Evolutionary conservation across 2,888 invertebrate species (phyloP), one percentile per base, ranked within the genome.

Genomic region (Caenorhabditis angaria): DNA sequence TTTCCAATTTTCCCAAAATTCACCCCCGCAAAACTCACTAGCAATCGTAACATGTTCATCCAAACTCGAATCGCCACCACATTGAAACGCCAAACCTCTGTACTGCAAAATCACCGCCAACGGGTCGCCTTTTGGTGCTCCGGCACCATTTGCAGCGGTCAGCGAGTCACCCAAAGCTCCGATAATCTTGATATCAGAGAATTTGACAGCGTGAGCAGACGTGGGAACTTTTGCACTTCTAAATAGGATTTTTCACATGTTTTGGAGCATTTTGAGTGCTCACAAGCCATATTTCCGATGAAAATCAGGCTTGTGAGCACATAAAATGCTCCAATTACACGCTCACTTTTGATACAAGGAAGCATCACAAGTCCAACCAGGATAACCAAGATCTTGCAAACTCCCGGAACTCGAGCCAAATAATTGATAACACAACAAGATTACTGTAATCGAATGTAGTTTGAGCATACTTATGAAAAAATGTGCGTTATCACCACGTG

Each of bases 161-260:
- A 82, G 59, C 1, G 82, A 81, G 55, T 82, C 82, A 53, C 82
- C 82, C 22, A 82, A 62, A 0, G 82, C 82, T 59, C 69, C 81
- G 54, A 82, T 71, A 14, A 82, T 74, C 24, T 79, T 77, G 60
- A 82, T 80, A 51, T 82, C 82, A 10, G 79, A 64, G 50, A 61
- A 80, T 20, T 79, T 75, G 24, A 82, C 79, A 20, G 72, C 66
- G 60, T 82, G 72, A 6, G 73, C 82, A 20, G 63, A 70, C 1
- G 76, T 76, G 0, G 82, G 97, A 8, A 76, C 63, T 28, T 55
- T 67, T 12, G 66, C 56, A 41, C 78, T 79, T 56, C 79, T 82
- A 35, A 41, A n/a, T n/a, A n/a, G n/a, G n/a, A n/a, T n/a, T n/a
- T n/a, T n/a, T n/a, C n/a, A n/a, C 32, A 32, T 8, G 32, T 8